Percentiles rank a stretch among this genome's conserved stretches.
These are phyloP conservation scores for Felis catus DNA, from an alignment of 2,113 vertebrate genomes.

Conservation along the genomic window DNA sequence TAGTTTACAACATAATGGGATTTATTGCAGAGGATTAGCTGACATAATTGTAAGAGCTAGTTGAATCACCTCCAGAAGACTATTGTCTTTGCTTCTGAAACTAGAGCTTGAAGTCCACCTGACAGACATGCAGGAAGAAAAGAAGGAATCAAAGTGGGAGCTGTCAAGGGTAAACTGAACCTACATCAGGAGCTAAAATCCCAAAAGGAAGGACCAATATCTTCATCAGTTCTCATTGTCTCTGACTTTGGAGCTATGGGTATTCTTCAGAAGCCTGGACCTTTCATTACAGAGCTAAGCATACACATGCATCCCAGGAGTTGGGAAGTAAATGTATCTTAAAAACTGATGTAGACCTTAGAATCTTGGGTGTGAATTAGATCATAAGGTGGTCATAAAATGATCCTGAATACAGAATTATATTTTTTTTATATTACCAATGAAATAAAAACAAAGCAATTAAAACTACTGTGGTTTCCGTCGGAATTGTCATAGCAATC, in stretches of 20 bases:
- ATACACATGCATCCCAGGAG: not conserved
- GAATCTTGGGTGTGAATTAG: not conserved
- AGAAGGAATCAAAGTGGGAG: not conserved
- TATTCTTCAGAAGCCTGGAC: not conserved
- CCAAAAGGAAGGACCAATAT: not conserved
- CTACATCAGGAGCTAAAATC: not conserved
- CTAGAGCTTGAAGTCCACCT: not conserved
- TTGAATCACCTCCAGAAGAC: not conserved
- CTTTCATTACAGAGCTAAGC: not conserved
- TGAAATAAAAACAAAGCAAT: not conserved
- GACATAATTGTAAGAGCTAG: too few relatives aligned
- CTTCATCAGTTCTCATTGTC: not conserved
- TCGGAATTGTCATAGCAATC: not conserved
- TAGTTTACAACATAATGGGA: not conserved
- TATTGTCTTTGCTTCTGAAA: not conserved
- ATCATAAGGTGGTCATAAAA: not conserved
- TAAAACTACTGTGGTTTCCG: not conserved
- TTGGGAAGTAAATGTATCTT: not conserved
- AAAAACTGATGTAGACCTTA: not conserved
- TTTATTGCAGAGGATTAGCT: not conserved
- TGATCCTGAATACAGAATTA: not conserved
- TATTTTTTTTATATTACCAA: not conserved
- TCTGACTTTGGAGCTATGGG: not conserved
- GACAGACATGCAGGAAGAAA: not conserved
- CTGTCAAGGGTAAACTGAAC: not conserved